phyloP scores from a whole-genome alignment of 2,888 invertebrate species.

The Pristionchus japonicus region DNA sequence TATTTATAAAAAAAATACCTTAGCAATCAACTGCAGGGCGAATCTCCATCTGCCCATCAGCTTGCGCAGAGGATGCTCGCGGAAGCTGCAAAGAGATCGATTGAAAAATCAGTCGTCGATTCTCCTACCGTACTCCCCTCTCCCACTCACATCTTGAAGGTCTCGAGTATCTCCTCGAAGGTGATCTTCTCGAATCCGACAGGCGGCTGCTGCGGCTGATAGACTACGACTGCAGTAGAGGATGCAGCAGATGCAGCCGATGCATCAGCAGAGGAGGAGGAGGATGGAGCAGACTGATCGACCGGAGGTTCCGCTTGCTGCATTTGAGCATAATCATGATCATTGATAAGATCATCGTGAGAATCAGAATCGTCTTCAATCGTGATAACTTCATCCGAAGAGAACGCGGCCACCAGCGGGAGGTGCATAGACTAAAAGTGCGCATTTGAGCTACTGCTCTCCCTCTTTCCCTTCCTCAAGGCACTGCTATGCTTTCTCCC shows the following conservation, averaged over 20 bases:
- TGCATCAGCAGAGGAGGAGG: background rate
- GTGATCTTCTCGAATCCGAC: conserved; percentile 40
- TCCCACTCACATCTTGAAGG: conserved; percentile 40
- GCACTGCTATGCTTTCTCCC: too few relatives aligned
- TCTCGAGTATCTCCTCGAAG: conserved; percentile 15
- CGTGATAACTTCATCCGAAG: conserved; percentile 77
- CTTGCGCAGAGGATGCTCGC: conserved; percentile 31
- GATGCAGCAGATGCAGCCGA: too few relatives aligned
- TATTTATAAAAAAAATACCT: conserved; percentile 49
- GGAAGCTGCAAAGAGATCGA: background rate
- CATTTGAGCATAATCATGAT: too few relatives aligned
- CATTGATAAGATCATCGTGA: too few relatives aligned
- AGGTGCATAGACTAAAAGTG: too few relatives aligned
- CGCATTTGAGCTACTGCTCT: too few relatives aligned
- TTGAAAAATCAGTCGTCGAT: background rate
- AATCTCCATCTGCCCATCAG: conserved; percentile 83
- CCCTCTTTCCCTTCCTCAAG: too few relatives aligned
- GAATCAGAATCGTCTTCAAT: background rate
- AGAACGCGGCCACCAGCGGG: too few relatives aligned
- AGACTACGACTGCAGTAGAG: background rate
- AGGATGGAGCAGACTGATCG: background rate
- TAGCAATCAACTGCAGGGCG: conserved; percentile 79
- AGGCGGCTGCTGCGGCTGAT: background rate
- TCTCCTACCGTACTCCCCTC: background rate
- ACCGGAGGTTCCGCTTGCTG: background rate